Evolutionary conservation across 2,113 vertebrate species (phyloP).

Genomic region (Neogobius melanostomus): DNA sequence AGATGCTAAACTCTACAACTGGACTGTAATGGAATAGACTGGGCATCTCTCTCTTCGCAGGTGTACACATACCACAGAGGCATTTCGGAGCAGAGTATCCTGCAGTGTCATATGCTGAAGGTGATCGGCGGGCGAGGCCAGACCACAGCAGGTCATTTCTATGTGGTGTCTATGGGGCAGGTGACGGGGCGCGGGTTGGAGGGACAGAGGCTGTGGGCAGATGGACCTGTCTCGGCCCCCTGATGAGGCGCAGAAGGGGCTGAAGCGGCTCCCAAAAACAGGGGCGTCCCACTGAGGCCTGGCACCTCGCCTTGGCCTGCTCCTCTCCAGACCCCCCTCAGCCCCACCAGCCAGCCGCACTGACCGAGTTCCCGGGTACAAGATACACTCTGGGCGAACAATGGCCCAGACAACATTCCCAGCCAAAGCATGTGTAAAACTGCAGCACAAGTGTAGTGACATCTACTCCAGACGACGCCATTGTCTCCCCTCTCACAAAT

Average conservation of each 20-base stretch:
- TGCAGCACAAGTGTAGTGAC: constrained; percentile 8
- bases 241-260: constrained; percentile 66
- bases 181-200: constrained; percentile 65
- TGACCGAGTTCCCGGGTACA: constrained; percentile 72
- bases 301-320: constrained; percentile 71
- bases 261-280: constrained; percentile 70
- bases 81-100: constrained; percentile 12
- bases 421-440: constrained; percentile 61
- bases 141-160: constrained; percentile 71
- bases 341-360: constrained; percentile 49
- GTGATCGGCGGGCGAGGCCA: constrained; percentile 67
- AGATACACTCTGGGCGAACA: constrained; percentile 68
- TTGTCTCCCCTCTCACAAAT: constrained; percentile 5
- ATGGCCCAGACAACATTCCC: constrained; percentile 67
- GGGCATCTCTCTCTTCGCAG: not conserved
- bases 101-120: constrained; percentile 60
- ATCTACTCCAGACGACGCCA: not conserved
- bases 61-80: not conserved
- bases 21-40: not conserved
- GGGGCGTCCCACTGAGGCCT: constrained; percentile 74
- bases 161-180: constrained; percentile 67
- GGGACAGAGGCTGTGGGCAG: constrained; percentile 71
- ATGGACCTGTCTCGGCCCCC: constrained; percentile 78
- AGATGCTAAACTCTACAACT: not conserved
- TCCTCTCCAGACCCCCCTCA: constrained; percentile 37